These are phyloP conservation scores for Heliothis peltigera DNA, from an alignment of 2,888 invertebrate species.

Conservation along the genomic window DNA sequence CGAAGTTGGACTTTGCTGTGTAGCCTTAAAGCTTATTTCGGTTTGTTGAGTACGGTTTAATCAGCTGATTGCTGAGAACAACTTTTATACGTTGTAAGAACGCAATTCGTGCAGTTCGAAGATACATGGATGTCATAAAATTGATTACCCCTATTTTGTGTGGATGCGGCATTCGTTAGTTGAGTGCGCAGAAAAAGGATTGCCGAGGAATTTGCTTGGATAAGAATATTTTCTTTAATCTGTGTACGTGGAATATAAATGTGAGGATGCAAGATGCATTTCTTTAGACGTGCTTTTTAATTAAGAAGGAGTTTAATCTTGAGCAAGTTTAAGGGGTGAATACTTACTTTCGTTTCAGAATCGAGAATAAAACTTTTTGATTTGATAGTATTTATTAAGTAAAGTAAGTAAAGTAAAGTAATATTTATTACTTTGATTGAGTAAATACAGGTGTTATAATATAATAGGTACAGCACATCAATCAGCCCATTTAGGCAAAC, in stretches of 20 bases:
- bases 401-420: no score
- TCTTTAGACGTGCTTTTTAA: constrained; percentile 34
- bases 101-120: constrained; percentile 74
- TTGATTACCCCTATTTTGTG: constrained; percentile 57
- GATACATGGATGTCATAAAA: constrained; percentile 64
- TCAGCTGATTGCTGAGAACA: constrained; percentile 67
- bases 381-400: no score
- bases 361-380: no score
- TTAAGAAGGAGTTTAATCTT: constrained; percentile 45
- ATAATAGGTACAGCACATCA: no score
- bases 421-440: no score
- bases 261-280: constrained; percentile 7
- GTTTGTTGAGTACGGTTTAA: constrained; percentile 49
- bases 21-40: constrained; percentile 36
- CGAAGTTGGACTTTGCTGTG: constrained; percentile 38
- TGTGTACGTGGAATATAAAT: constrained; percentile 27
- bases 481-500: no score
- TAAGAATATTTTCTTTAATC: constrained; percentile 29
- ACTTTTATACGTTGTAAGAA: constrained; percentile 81
- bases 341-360: no score
- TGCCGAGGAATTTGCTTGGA: constrained; percentile 10
- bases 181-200: constrained; percentile 29
- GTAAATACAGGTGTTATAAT: no score
- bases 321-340: constrained; percentile 15
- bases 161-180: constrained; percentile 57